Conservation (phyloP, 1,140 invertebrate species). For the Dysdera silvatica region DNA sequence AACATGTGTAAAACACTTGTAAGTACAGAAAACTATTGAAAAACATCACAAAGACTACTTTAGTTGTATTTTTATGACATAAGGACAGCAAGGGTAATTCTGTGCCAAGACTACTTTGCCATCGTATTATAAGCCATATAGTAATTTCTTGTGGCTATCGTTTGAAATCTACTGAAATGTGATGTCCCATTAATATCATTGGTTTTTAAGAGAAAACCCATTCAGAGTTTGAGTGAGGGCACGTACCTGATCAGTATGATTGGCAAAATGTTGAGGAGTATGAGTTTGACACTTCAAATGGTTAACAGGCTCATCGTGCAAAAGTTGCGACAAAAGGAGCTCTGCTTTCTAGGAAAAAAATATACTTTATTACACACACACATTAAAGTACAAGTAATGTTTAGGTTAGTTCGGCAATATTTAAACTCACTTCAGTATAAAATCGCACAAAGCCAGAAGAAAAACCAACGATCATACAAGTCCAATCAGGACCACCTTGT, state of each 20-base stretch:
- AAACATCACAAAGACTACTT: too few relatives aligned
- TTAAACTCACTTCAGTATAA: slow-evolving; percentile 64
- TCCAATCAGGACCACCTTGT: slow-evolving; percentile 77
- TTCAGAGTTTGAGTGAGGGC: too few relatives aligned
- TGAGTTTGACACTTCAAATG: slow-evolving; percentile 74
- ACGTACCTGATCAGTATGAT: slow-evolving; percentile 48
- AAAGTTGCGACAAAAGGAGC: slow-evolving; percentile 69
- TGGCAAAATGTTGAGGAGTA: slow-evolving; percentile 51
- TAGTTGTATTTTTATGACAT: too few relatives aligned
- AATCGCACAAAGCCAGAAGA: slow-evolving; percentile 73
- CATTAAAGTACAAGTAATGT: neutral
- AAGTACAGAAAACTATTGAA: too few relatives aligned
- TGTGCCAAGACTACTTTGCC: too few relatives aligned
- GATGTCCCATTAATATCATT: too few relatives aligned
- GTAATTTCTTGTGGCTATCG: too few relatives aligned
- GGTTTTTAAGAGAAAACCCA: too few relatives aligned
- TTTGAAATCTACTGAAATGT: too few relatives aligned
- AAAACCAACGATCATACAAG: slow-evolving; percentile 79
- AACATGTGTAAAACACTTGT: neutral
- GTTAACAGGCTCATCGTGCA: slow-evolving; percentile 71
- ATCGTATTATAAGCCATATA: too few relatives aligned
- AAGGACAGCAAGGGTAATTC: too few relatives aligned
- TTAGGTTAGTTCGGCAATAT: too few relatives aligned
- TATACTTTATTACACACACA: neutral
- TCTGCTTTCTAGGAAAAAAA: slow-evolving; percentile 55